Percentiles rank a stretch among this genome's conserved stretches.
These are phyloP conservation scores for Helicoverpa assulta DNA, from an alignment of 2,888 invertebrate species.

Conservation along the genomic window DNA sequence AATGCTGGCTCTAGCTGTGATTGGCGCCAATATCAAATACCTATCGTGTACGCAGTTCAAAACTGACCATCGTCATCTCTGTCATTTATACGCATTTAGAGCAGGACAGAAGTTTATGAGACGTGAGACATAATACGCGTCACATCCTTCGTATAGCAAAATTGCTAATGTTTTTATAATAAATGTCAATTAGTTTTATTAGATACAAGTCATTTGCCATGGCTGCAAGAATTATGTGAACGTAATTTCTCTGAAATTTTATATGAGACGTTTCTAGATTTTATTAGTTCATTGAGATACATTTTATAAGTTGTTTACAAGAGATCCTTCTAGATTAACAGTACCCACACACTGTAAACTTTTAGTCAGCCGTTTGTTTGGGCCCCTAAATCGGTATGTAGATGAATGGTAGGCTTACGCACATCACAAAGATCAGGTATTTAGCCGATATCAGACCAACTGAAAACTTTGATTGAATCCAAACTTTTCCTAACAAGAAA, in stretches of 20 bases:
- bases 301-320: background rate
- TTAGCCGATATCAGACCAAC: too few relatives aligned
- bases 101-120: conserved; percentile 16
- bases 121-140: conserved; percentile 45
- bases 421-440: too few relatives aligned
- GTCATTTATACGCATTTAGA: conserved; percentile 1
- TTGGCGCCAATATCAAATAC: conserved; percentile 16
- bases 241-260: conserved; percentile 11
- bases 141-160: conserved; percentile 46
- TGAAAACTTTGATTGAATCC: too few relatives aligned
- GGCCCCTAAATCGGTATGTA: too few relatives aligned
- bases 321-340: too few relatives aligned
- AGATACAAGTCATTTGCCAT: conserved; percentile 19
- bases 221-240: conserved; percentile 5
- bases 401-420: too few relatives aligned
- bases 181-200: conserved; percentile 53
- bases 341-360: too few relatives aligned
- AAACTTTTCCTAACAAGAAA: too few relatives aligned
- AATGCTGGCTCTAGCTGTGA: conserved; percentile 7
- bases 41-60: conserved; percentile 6
- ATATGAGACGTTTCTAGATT: conserved; percentile 12
- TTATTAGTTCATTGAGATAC: background rate
- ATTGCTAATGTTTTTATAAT: conserved; percentile 43
- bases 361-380: too few relatives aligned
- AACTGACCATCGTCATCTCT: conserved; percentile 14